phyloP scores from a whole-genome alignment of 1,140 invertebrate genomes.

The Drosophila ercepeae region DNA sequence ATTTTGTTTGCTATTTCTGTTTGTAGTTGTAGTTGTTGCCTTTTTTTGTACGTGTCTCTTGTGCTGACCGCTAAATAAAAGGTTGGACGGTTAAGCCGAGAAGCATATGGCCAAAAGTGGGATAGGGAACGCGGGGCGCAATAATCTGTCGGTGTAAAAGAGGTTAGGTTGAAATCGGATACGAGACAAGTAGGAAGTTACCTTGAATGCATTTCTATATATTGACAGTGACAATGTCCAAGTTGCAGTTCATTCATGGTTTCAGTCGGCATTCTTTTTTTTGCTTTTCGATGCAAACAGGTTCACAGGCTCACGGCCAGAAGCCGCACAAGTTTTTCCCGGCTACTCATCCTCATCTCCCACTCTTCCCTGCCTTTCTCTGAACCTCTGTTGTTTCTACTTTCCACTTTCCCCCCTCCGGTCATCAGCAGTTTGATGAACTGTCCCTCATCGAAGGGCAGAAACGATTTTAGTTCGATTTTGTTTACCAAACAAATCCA shows the following conservation, averaged over 20 bases:
- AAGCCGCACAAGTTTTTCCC: constrained; percentile 74
- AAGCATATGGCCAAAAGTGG: constrained; percentile 5
- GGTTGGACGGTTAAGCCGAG: constrained; percentile 35
- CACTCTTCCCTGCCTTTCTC: not conserved
- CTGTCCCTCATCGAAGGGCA: constrained; percentile 13
- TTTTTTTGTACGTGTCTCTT: constrained; percentile 11
- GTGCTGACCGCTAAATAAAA: constrained; percentile 66
- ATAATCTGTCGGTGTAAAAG: constrained; percentile 69
- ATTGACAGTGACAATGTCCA: constrained; percentile 77
- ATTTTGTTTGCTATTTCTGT: constrained; percentile 61
- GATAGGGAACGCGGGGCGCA: constrained; percentile 20
- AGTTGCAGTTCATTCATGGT: constrained; percentile 76
- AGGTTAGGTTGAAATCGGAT: constrained; percentile 74
- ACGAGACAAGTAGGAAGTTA: constrained; percentile 75
- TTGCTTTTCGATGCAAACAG: constrained; percentile 55
- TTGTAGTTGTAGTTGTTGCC: constrained; percentile 1
- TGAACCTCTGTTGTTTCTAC: too few species aligned
- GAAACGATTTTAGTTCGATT: constrained; percentile 42
- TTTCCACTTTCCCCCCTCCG: constrained; percentile 11
- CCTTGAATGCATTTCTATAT: constrained; percentile 79
- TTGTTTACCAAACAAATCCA: constrained; percentile 43
- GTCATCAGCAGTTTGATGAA: constrained; percentile 29
- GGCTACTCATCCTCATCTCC: constrained; percentile 14
- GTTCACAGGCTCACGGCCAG: constrained; percentile 75
- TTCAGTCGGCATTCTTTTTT: constrained; percentile 32